Evolutionary conservation across 1,140 invertebrate species (phyloP).

Genomic region (Cecropterus lyciades): DNA sequence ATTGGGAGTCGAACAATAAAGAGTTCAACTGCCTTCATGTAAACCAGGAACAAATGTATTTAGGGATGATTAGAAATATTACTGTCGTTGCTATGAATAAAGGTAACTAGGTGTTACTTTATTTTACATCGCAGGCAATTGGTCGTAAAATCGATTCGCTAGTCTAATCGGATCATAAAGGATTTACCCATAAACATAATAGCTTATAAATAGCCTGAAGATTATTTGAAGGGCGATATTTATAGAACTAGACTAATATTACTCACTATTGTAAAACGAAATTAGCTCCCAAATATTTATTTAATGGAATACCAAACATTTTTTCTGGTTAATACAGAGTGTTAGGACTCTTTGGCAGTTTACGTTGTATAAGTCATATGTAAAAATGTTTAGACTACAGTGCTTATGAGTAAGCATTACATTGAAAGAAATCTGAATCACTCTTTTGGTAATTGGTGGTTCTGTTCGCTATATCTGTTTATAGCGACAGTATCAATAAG

Average conservation of each 20-base stretch:
- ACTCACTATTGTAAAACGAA: slow-evolving; percentile 11
- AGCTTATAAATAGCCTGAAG: slow-evolving; percentile 6
- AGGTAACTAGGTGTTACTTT: background rate
- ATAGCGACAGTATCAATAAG: no score
- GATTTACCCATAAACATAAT: background rate
- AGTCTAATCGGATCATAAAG: background rate
- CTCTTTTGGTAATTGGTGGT: background rate
- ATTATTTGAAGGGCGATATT: slow-evolving; percentile 6
- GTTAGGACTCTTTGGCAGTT: slow-evolving; percentile 12
- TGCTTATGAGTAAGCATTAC: background rate
- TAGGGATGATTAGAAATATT: no score
- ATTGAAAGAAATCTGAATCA: background rate
- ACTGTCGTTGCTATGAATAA: background rate
- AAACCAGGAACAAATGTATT: no score
- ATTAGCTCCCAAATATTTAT: slow-evolving; percentile 9
- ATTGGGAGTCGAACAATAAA: no score
- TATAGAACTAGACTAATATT: background rate
- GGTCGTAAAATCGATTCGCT: slow-evolving; percentile 3
- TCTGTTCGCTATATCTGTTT: no score
- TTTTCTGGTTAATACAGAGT: slow-evolving; percentile 6
- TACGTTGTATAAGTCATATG: slow-evolving; percentile 14
- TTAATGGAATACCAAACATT: background rate
- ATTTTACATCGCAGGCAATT: background rate
- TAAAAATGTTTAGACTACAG: background rate
- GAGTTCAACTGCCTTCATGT: no score